These are phyloP conservation scores for Alouatta palliata DNA, from an alignment of 2,113 vertebrate species.

Conservation along the genomic window DNA sequence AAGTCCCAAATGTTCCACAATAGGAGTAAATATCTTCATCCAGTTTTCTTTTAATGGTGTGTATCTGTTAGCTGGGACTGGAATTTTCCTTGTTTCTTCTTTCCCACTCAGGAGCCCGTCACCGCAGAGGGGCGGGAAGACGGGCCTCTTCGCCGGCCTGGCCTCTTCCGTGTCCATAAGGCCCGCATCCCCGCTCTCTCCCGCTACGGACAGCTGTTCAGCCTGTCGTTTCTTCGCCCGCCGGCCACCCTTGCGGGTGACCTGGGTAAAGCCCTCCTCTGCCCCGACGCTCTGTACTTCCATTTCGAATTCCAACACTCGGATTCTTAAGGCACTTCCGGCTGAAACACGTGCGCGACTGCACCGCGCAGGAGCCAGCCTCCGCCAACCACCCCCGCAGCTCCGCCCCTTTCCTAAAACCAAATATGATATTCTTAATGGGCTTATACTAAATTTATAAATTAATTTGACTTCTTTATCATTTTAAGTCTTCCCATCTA, in stretches of 20 bases:
- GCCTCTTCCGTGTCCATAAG: conserved; percentile 88
- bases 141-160: conserved; percentile 88
- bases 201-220: conserved; percentile 70
- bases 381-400: not conserved
- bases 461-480: conserved; percentile 45
- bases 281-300: not conserved
- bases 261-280: conserved; percentile 83
- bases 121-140: conserved; percentile 90
- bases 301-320: not conserved
- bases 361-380: fast-evolving
- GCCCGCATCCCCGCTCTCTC: conserved; percentile 13
- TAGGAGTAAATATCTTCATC: conserved; percentile 96
- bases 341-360: not conserved
- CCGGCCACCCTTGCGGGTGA: conserved; percentile 75
- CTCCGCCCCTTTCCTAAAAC: not conserved
- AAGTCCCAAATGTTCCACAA: conserved; percentile 96
- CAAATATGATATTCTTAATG: no score
- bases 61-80: conserved; percentile 94
- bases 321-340: not conserved
- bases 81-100: conserved; percentile 89
- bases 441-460: conserved; percentile 6
- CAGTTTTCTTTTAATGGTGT: conserved; percentile 98
- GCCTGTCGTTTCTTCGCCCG: conserved; percentile 82
- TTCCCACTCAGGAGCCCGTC: conserved; percentile 86
- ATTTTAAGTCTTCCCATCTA: conserved; percentile 32